Evolutionary conservation across 2,113 vertebrate species (phyloP), one percentile per base, ranked within the genome.

Genomic region (Pungitius pungitius): DNA sequence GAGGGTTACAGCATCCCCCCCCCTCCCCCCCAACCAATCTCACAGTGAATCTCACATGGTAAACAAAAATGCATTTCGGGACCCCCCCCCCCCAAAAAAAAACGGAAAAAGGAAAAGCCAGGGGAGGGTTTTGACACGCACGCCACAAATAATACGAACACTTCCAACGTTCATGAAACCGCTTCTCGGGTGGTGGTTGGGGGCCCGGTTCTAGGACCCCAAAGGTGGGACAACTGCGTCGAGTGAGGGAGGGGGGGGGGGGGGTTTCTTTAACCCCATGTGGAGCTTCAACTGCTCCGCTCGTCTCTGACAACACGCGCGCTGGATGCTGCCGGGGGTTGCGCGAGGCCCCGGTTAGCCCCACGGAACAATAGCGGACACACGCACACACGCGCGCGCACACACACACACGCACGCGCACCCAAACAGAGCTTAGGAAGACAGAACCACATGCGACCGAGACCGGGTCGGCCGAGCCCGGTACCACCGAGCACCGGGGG

Each of bases 281-380:
- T 55, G 55, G 26, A 69, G 64, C 57, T 78, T 72, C 65, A 79
- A 78, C 55, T 57, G 69, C 4, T 59, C 8, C 59, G 43, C 73
- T 82, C 63, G 78, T 81, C 58, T 56, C n/a, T 2, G 17, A 9
- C 58, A 63, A 71, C 81, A 72, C 67, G 81, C 47, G 58, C 49
- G 12, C 45, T 45, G 72, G n/a, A 27, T 2, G 26, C 33, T 20
- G 37, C 42, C 14, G 1, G 63, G 54, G 64, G 56, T 15, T 75
- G 67, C 69, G 39, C 20, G 70, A 79, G 85, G 84, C 85, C 86
- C 69, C 5, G 60, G 74, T 43, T 63, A 65, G 81, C 77, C 69
- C 45, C 39, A 8, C 69, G 24, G 77, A 87, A 88, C 85, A 89
- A 86, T 75, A 80, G 82, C 54, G 26, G 51, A 55, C 63, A 12